Base-by-base conservation (phyloP, 2,113 vertebrate species). In the Empidonax traillii region DNA sequence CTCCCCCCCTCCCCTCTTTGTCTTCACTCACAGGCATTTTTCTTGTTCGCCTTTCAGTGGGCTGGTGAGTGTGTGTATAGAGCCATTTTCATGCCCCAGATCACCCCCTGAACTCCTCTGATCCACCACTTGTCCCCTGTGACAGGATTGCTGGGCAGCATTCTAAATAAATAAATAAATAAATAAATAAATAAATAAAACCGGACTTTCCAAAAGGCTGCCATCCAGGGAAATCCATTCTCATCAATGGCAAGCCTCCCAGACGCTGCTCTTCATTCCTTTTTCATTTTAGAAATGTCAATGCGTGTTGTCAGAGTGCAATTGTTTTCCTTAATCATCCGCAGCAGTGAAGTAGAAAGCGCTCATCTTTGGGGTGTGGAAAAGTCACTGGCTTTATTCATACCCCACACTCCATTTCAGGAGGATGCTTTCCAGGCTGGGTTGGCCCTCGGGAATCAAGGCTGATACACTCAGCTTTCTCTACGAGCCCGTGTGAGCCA, bases 261-360 rank as follows among this genome's bases (percentile, higher is more conserved):
- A 56, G 90, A 92, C 77, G 51, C 52, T 92, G 85, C 44, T 95
- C 68, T 55, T 67, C 92, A 18, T 84, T 96, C 52, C 76, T 90
- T 94, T 92, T 86, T 68, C 88, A 81, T 95, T 93, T 96, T 51
- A 44, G 37, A 95, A 93, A 89, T 68, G 92, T 86, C 95, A 95
- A n/a, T 71, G 87, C 33, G 0, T 27, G 75, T 67, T 88, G 92
- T 90, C 95, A 89, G 88, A 74, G 80, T 4, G 43, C 85, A 63
- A 92, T 96, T 96, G 96, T 97, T 97, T 96, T 78, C 93, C 87
- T 95, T 74, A 77, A 93, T 88, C 94, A 84, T 67, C 72, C 3
- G 5, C 90, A 44, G 85, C 92, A 68, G 55, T 10, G 63, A 71
- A 73, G 93, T 59, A 94, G 78, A 95, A 94, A 96, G 74, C 8